These are phyloP conservation scores for Acanthosepion esculentum DNA, from an alignment of 2,888 invertebrate species.

Conservation along the genomic window DNA sequence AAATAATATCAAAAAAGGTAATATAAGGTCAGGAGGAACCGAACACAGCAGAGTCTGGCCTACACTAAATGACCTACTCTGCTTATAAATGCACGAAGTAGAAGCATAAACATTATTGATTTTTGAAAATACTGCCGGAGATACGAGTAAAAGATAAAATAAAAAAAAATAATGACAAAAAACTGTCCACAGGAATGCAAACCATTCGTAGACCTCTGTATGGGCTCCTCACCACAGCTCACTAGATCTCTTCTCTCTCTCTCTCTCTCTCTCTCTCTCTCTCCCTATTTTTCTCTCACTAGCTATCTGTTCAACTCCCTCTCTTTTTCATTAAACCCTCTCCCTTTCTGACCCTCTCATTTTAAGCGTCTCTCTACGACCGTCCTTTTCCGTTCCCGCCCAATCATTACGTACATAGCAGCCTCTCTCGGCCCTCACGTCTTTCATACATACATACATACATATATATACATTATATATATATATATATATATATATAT, in stretches of 20 bases:
- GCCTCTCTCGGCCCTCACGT: too few species aligned
- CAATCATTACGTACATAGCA: too few species aligned
- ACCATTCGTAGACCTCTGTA: neutral
- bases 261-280: neutral
- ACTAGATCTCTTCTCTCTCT: neutral
- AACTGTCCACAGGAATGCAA: constrained; percentile 33
- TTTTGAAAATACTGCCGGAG: neutral
- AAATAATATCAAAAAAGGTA: constrained; percentile 4
- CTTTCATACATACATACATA: neutral
- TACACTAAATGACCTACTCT: constrained; percentile 33
- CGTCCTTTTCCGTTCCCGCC: too few species aligned
- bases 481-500: neutral
- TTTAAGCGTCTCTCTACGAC: too few species aligned
- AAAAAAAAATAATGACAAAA: neutral
- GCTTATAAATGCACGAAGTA: neutral
- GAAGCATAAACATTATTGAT: neutral
- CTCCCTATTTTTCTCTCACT: neutral
- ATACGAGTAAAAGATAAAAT: neutral
- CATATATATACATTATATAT: neutral
- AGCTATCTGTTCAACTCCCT: neutral
- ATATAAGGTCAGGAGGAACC: neutral
- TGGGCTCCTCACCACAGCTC: neutral
- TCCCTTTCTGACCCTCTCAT: too few species aligned
- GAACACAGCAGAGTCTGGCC: neutral
- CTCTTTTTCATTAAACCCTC: neutral